phyloP scores from a whole-genome alignment of 2,113 vertebrate genomes.

The Rostratula benghalensis region DNA sequence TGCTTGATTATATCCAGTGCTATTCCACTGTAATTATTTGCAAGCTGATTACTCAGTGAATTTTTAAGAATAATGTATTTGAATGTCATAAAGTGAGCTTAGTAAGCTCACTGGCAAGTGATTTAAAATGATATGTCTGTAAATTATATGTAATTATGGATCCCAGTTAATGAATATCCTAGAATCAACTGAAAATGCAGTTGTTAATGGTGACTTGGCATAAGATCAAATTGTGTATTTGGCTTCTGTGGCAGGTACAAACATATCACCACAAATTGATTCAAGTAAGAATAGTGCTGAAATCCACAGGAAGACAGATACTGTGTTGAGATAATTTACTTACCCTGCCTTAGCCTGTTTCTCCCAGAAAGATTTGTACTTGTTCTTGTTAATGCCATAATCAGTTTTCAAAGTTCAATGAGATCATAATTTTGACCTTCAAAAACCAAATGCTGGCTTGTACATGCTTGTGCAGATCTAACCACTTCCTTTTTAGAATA shows the following conservation, averaged over 20 bases:
- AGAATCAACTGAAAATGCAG: conserved; percentile 51
- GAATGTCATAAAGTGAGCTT: conserved; percentile 51
- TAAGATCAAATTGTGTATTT: conserved; percentile 45
- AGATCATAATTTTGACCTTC: conserved; percentile 40
- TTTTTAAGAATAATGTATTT: conserved; percentile 49
- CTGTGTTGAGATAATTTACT: conserved; percentile 35
- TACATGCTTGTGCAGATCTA: not conserved
- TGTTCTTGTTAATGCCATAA: conserved; percentile 35
- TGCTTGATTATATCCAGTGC: not conserved
- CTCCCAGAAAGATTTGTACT: conserved; percentile 49
- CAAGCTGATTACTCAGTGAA: conserved; percentile 49
- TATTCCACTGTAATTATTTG: conserved; percentile 17
- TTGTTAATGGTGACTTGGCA: conserved; percentile 38
- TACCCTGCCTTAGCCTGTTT: not conserved
- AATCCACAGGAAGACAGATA: conserved; percentile 37
- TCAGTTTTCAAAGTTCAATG: conserved; percentile 43
- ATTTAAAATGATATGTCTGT: conserved; percentile 58
- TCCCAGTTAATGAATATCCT: conserved; percentile 42
- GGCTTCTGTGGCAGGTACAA: conserved; percentile 40
- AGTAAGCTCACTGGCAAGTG: conserved; percentile 31
- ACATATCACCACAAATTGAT: conserved; percentile 42
- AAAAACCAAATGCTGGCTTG: not conserved
- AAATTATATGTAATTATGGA: conserved; percentile 61
- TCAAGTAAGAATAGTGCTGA: conserved; percentile 16
- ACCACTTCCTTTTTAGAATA: not conserved